Base-by-base conservation (phyloP, 1,140 invertebrate genomes). In the Philotrypesis tridentata region DNA sequence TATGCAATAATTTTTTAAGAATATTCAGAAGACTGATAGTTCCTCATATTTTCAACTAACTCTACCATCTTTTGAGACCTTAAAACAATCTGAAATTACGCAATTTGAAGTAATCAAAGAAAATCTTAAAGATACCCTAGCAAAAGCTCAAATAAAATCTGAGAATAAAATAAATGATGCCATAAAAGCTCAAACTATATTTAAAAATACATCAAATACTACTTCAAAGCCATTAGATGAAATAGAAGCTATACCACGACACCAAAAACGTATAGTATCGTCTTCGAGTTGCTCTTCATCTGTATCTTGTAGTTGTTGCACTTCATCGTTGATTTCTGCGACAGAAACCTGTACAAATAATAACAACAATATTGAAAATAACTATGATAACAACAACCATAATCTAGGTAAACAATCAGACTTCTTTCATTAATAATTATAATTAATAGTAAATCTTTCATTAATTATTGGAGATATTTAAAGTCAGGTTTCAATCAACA, bases 91-190 rank as follows among this genome's bases (percentile, higher is more conserved):
- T 8, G 80, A 82, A 63, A 73, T 82, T 21, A 78, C 74, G 6
- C 74, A 82, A 37, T 82, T 82, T 37, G 68, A 82, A 67, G 80
- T 82, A 21, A 55, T 78, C 2, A 82, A 82, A 55, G 80, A 82
- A 55, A 77, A 78, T 67, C 40, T 27, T 14, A 55, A 14, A 40
- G 12, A 21, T 27, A 12, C 61, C 61, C 11, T 9, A 1, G 12
- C 12, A 43, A 43, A 43, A 9, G 17, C 40, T 43, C 48, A n/a
- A 17, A 21, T 17, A 21, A 17, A 55, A 55, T 43, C 40, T 43
- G 40, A 43, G n/a, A 55, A 55, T 3, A 55, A 3, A 55, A 55
- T 55, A 3, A 21, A 55, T 55, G 17, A n/a, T 21, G 48, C 48
- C 17, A 11, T 14, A 14, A 43, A 43, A 43, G 40, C 12, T 43